Conservation (phyloP, 2,888 invertebrate genomes). For the Drosophila buzzatii region DNA sequence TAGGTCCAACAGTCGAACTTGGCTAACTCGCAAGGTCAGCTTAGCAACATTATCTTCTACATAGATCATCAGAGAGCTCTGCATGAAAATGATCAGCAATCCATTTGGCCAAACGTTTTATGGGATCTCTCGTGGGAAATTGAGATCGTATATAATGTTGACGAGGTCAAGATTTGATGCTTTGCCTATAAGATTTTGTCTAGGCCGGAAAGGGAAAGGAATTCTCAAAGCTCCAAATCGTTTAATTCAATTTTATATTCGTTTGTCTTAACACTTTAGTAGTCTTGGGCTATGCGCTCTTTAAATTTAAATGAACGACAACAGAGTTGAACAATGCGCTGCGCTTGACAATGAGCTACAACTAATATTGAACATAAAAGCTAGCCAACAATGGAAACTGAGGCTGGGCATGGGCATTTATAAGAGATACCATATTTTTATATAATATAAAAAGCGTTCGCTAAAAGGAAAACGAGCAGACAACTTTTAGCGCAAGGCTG, state of each 20-base stretch:
- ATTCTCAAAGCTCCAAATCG: slow-evolving; percentile 37
- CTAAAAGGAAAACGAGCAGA: slow-evolving; percentile 23
- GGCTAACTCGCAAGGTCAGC: slow-evolving; percentile 41
- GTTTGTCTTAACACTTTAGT: slow-evolving; percentile 12
- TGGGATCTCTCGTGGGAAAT: slow-evolving; percentile 51
- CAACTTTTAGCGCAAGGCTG: slow-evolving; percentile 4
- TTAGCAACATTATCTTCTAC: slow-evolving; percentile 31
- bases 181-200: slow-evolving; percentile 21
- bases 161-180: slow-evolving; percentile 44
- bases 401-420: slow-evolving; percentile 22
- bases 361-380: slow-evolving; percentile 60
- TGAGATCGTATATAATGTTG: slow-evolving; percentile 6
- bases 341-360: slow-evolving; percentile 41
- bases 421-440: slow-evolving; percentile 9
- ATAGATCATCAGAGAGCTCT: slow-evolving; percentile 1
- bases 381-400: slow-evolving; percentile 58
- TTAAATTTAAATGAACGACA: slow-evolving; percentile 2
- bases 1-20: slow-evolving; percentile 1
- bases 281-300: slow-evolving; percentile 9
- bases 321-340: slow-evolving; percentile 35
- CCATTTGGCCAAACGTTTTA: slow-evolving; percentile 23
- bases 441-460: slow-evolving; percentile 4
- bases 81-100: slow-evolving; percentile 22
- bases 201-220: slow-evolving; percentile 48
- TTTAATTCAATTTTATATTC: slow-evolving; percentile 42